Percentiles rank a stretch among this genome's conserved stretches.
These are phyloP conservation scores for Neoascia interrupta DNA, from an alignment of 2,888 invertebrate species.

Conservation along the genomic window DNA sequence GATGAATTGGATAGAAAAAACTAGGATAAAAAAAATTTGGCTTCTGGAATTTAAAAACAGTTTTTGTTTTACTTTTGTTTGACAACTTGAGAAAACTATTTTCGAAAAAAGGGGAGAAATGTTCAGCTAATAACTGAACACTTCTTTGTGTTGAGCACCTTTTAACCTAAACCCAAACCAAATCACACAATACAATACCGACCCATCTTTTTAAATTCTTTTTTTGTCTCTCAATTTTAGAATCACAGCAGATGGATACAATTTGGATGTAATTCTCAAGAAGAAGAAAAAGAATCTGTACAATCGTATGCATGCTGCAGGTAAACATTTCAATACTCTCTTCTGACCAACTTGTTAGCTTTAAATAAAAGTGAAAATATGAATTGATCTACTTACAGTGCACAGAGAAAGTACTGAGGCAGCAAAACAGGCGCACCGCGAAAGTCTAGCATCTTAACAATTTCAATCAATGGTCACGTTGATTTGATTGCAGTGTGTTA, in stretches of 20 bases:
- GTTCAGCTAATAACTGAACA: too few relatives aligned
- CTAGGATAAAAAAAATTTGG: too few relatives aligned
- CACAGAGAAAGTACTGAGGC: constrained; percentile 73
- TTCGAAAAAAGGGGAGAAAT: too few relatives aligned
- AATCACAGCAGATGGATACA: constrained; percentile 76
- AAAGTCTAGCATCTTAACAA: constrained; percentile 71
- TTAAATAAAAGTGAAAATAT: constrained; percentile 70
- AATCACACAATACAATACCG: too few relatives aligned
- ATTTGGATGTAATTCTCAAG: constrained; percentile 77
- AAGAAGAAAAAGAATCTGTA: constrained; percentile 79
- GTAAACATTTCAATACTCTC: constrained; percentile 70
- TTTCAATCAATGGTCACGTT: constrained; percentile 48
- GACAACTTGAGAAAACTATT: too few relatives aligned
- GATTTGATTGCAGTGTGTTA: constrained; percentile 75
- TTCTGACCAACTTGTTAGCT: constrained; percentile 63
- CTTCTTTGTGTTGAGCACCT: too few relatives aligned
- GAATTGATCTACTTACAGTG: constrained; percentile 70
- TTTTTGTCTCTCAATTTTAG: constrained; percentile 69
- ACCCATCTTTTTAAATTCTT: background rate
- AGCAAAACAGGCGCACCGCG: constrained; percentile 66
- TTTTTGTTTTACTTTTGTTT: too few relatives aligned
- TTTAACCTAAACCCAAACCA: too few relatives aligned
- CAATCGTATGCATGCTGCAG: constrained; percentile 77
- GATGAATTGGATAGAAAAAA: too few relatives aligned
- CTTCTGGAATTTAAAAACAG: too few relatives aligned